phyloP scores from a whole-genome alignment of 2,113 vertebrate genomes.

The Leptocoma aspasia region DNA sequence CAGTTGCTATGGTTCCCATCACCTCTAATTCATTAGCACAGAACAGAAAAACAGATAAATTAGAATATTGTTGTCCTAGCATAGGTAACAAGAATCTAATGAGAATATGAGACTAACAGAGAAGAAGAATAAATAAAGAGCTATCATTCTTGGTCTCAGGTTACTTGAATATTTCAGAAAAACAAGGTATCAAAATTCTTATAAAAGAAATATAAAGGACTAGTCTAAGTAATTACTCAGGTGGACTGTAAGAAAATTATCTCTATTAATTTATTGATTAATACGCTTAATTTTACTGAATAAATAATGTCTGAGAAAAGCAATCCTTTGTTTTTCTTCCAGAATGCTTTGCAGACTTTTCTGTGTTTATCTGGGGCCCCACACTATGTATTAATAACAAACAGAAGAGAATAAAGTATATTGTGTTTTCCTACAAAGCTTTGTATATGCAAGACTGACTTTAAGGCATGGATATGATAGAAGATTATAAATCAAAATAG shows the following conservation, averaged over 20 bases:
- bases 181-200: slow-evolving; percentile 6
- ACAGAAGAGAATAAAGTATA: not conserved
- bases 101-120: not conserved
- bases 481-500: not conserved
- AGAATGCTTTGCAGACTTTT: not conserved
- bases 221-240: not conserved
- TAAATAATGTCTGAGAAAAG: not conserved
- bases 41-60: slow-evolving; percentile 43
- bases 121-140: slow-evolving; percentile 16
- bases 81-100: slow-evolving; percentile 8
- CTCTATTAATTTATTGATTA: not conserved
- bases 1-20: slow-evolving; percentile 40
- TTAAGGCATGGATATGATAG: not conserved
- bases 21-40: not conserved
- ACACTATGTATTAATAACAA: not conserved
- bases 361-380: not conserved
- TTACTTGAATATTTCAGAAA: slow-evolving; percentile 18
- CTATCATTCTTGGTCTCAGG: not conserved
- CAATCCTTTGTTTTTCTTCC: not conserved
- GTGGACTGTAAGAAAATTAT: not conserved
- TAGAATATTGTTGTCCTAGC: slow-evolving; percentile 38
- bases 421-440: not conserved
- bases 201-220: not conserved
- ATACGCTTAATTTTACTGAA: not conserved
- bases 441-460: not conserved